Evolutionary conservation across 1,140 invertebrate species (phyloP).

Genomic region (Agrypnia vestita): DNA sequence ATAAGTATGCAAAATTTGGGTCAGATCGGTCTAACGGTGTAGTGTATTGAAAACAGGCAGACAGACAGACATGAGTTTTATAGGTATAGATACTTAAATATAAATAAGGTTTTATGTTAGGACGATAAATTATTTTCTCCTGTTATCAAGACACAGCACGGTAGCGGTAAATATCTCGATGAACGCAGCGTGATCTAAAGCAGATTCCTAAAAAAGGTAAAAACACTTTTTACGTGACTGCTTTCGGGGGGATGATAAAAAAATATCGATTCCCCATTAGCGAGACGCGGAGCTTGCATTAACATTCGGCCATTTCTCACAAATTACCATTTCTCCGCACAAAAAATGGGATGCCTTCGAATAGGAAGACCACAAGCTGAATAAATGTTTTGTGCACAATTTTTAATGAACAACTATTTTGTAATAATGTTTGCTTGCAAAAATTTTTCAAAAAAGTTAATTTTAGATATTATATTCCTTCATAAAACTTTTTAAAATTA

Average conservation of each 20-base stretch:
- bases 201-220: conserved; percentile 14
- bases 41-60: too few relatives aligned
- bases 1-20: too few relatives aligned
- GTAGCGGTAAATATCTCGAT: neutral
- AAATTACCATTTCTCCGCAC: conserved; percentile 51
- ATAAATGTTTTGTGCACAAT: neutral
- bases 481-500: too few relatives aligned
- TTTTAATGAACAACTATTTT: neutral
- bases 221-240: conserved; percentile 35
- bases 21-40: too few relatives aligned
- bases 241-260: conserved; percentile 38
- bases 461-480: too few relatives aligned
- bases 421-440: too few relatives aligned
- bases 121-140: neutral
- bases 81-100: too few relatives aligned
- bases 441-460: too few relatives aligned
- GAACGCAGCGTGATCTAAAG: conserved; percentile 2
- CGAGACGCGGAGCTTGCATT: conserved; percentile 40
- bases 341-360: neutral
- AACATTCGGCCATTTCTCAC: conserved; percentile 51
- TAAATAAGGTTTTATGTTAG: too few relatives aligned
- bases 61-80: too few relatives aligned
- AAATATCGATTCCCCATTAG: conserved; percentile 55
- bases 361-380: conserved; percentile 6
- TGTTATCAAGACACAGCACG: neutral